These are phyloP conservation scores for Andricus quercusramuli DNA, from an alignment of 2,888 invertebrate species.

Conservation along the genomic window DNA sequence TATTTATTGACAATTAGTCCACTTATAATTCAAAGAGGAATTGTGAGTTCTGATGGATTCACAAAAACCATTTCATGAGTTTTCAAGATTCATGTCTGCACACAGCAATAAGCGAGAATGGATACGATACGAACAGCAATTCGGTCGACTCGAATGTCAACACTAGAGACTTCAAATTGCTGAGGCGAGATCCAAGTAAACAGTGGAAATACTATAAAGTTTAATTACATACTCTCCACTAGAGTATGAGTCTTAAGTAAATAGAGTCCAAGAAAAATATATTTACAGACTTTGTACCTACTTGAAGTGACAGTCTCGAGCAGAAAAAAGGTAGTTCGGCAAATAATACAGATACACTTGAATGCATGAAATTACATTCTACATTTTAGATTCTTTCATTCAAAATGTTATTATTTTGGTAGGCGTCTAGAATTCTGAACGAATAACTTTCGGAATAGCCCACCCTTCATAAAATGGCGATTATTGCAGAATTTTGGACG, in stretches of 20 bases:
- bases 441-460: too few species aligned
- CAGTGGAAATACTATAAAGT: constrained; percentile 55
- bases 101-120: not conserved
- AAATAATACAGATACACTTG: not conserved
- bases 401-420: too few species aligned
- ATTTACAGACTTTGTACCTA: not conserved
- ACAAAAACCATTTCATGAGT: too few species aligned
- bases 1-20: too few species aligned
- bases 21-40: too few species aligned
- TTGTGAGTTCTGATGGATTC: too few species aligned
- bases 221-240: constrained; percentile 56
- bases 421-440: too few species aligned
- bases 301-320: not conserved
- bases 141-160: constrained; percentile 48
- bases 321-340: not conserved
- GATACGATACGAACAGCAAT: not conserved
- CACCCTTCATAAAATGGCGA: too few species aligned
- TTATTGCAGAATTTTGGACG: too few species aligned
- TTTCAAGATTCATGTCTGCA: not conserved
- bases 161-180: constrained; percentile 54
- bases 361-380: too few species aligned
- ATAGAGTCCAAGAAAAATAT: constrained; percentile 48
- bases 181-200: constrained; percentile 55
- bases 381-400: too few species aligned
- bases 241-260: constrained; percentile 49